A percentile compares a stretch with the other conserved stretches of the same genome.
These are phyloP conservation scores for Sarcophaga carnaria DNA, from an alignment of 2,888 invertebrate genomes.

Conservation along the genomic window DNA sequence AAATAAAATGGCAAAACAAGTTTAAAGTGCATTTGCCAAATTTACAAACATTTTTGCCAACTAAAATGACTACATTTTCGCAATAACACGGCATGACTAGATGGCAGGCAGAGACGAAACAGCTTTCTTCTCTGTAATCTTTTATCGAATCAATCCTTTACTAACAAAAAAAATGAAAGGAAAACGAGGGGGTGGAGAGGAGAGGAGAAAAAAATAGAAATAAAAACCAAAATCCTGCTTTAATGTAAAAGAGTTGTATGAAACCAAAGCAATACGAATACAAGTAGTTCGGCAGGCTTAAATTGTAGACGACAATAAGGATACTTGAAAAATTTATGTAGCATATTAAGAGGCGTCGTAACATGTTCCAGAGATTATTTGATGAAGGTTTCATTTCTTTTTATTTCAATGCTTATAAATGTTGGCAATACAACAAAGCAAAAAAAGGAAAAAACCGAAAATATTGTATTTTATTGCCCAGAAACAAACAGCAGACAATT, in stretches of 20 bases:
- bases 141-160: slow-evolving; percentile 37
- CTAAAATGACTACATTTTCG: background rate
- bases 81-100: background rate
- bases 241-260: background rate
- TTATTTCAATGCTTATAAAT: background rate
- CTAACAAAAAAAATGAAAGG: background rate
- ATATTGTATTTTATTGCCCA: slow-evolving; percentile 63
- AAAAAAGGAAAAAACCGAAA: background rate
- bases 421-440: background rate
- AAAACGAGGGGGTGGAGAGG: too few species aligned
- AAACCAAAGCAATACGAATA: background rate
- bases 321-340: slow-evolving; percentile 68
- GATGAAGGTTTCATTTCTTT: slow-evolving; percentile 24
- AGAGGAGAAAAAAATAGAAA: background rate
- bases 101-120: background rate
- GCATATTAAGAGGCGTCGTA: slow-evolving; percentile 67
- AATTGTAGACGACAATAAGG: slow-evolving; percentile 76
- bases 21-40: slow-evolving; percentile 66
- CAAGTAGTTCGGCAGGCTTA: slow-evolving; percentile 59
- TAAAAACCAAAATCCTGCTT: background rate
- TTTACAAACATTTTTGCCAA: slow-evolving; percentile 55
- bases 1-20: slow-evolving; percentile 51
- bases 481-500: background rate
- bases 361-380: slow-evolving; percentile 67
- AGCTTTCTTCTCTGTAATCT: background rate